Evolutionary conservation across 2,888 invertebrate species (phyloP), one percentile per base, ranked within the genome.

Genomic region (Agapostemon virescens): DNA sequence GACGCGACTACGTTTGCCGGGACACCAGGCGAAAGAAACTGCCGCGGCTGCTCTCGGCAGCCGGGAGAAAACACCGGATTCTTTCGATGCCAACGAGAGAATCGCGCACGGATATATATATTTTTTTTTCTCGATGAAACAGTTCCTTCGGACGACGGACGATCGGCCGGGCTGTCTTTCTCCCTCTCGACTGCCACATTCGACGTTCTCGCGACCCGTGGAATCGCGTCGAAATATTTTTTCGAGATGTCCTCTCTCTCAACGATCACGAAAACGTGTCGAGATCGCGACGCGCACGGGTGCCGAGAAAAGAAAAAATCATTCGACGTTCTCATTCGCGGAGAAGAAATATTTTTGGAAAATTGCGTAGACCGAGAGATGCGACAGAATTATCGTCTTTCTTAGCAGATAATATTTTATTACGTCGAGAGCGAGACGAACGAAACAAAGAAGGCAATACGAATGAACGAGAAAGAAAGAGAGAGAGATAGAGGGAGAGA

Each of bases 351-450:
- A 79, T 81, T 79, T 85, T 77, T 79, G 36, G 36, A 73, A 67
- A n/a, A 64, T 23, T 2, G 49, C 63, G n/a, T 33, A 55, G 13
- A 42, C n/a, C 70, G 42, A 33, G 40, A 42, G n/a, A 38, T 15
- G 69, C 26, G 36, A 26, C 52, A 68, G 70, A 63, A 55, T 71
- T 74, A 82, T 68, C 63, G 68, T 49, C 42, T 76, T 76, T 63
- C 40, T 70, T 78, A 72, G 61, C 5, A 13, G 42, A 75, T 40
- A 74, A 81, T 85, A 86, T 85, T 85, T 86, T 86, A 79, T 76
- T 84, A 79, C 26, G 38, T 9, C 17, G 33, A 33, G 2, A 61
- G 63, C 63, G 68, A 63, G 66, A 45, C 15, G 26, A 69, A 64
- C 15, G 61, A 69, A n/a, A n/a, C n/a, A 23, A 33, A 71, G 23